Evolutionary conservation across 2,888 invertebrate species (phyloP), one percentile per base, ranked within the genome.

Genomic region (Clusia tigrina): DNA sequence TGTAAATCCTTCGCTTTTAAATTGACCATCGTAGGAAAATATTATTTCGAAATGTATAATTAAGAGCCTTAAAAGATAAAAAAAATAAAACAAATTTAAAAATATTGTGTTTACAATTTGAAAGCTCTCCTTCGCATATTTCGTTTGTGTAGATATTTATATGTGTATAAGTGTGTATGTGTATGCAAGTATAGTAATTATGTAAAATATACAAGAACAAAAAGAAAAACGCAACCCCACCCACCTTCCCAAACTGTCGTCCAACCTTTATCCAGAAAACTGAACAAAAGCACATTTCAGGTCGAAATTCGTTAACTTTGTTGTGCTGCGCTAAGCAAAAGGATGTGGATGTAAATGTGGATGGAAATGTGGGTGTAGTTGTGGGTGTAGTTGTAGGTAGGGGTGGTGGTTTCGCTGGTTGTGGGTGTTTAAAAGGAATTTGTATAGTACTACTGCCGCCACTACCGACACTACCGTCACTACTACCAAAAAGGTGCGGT

Each of bases 261-360:
- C 3, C 6, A 17, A 10, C n/a, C n/a, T 42, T 15, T 17, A 42
- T 6, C 42, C n/a, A 48, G 20, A 48, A 22, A 48, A 22, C 2
- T 3, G 48, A 48, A 48, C 48, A 48, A 48, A 48, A 48, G 48
- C 2, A 20, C 2, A 48, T 20, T 20, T 3, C 48, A 48, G 20
- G 48, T 20, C 48, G 48, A 48, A 48, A 9, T 48, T 48, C 48
- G 48, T 48, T 48, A 20, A 48, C 22, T 48, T 48, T 42, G 42
- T 22, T 20, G 48, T 20, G 48, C 32, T 32, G 48, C 48, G 15
- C 12, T 12, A n/a, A n/a, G n/a, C n/a, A n/a, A n/a, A n/a, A n/a
- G n/a, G n/a, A n/a, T n/a, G n/a, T n/a, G n/a, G n/a, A n/a, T 32
- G 32, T 9, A 32, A 32, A 32, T 32, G 32, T 9, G 12, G 12